These are phyloP conservation scores for Ceratosolen fusciceps DNA, from an alignment of 1,140 invertebrate species.

Conservation along the genomic window DNA sequence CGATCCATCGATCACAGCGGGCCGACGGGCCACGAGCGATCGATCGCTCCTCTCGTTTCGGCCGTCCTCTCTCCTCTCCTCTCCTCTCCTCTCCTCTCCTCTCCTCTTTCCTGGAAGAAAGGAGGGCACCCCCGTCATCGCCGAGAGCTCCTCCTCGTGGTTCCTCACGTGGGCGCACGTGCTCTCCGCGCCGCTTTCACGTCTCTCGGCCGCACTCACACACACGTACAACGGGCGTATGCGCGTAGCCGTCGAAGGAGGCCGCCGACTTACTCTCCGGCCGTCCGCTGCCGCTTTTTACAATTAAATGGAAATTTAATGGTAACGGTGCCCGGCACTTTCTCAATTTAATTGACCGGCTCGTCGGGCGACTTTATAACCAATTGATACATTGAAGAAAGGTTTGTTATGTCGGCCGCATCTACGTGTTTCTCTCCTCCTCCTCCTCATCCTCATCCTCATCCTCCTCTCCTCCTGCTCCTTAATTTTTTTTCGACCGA, in stretches of 20 bases:
- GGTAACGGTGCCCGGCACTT: too few species aligned
- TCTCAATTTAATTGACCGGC: too few species aligned
- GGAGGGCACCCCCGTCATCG: neutral
- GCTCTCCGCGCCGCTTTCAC: neutral
- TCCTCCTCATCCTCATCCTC: too few species aligned
- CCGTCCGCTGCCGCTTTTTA: neutral
- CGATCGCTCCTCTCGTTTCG: neutral
- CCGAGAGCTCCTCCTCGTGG: neutral
- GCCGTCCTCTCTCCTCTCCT: neutral
- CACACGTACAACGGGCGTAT: neutral
- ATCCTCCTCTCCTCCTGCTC: too few species aligned
- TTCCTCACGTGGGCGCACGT: too few species aligned
- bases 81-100: neutral
- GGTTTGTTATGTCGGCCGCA: too few species aligned
- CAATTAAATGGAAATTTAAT: too few species aligned
- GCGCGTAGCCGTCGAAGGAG: neutral
- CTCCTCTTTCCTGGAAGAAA: neutral
- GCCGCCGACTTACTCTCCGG: neutral
- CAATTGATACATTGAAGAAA: too few species aligned
- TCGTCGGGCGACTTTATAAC: too few species aligned
- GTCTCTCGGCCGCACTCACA: neutral
- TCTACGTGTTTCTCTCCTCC: too few species aligned
- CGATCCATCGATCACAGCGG: slow-evolving; percentile 27
- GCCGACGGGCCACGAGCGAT: neutral
- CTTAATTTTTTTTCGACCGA: too few species aligned